Percentiles rank a stretch among this genome's conserved stretches.
phyloP scores from a whole-genome alignment of 2,113 vertebrate species.

The Prochilodus magdalenae region DNA sequence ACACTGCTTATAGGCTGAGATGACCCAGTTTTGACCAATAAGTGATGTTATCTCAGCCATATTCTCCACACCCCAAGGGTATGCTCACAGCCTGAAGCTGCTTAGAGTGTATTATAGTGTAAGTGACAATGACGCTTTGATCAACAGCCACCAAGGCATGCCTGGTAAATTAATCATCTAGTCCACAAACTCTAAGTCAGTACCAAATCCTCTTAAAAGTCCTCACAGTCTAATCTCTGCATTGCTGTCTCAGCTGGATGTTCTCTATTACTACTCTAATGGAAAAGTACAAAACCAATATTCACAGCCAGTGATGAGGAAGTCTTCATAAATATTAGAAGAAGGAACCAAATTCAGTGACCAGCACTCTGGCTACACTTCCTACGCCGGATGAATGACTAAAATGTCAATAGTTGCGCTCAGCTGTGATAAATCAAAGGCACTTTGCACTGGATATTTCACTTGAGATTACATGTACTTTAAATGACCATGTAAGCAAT shows the following conservation, averaged over 20 bases:
- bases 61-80: neutral
- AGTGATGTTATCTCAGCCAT: neutral
- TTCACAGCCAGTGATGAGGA: neutral
- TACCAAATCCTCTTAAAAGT: constrained; percentile 16
- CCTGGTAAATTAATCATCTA: constrained; percentile 46
- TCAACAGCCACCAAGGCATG: constrained; percentile 18
- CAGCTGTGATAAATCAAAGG: neutral
- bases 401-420: neutral
- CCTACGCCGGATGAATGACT: neutral
- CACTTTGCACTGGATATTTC: neutral
- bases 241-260: neutral
- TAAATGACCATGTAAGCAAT: neutral
- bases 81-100: neutral
- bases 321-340: neutral
- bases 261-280: neutral
- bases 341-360: neutral
- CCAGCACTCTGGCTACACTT: neutral
- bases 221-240: constrained; percentile 13
- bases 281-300: neutral
- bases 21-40: neutral
- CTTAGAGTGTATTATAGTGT: neutral
- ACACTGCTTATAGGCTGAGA: neutral
- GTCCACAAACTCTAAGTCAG: neutral
- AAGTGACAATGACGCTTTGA: constrained; percentile 25
- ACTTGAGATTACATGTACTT: neutral